Base-by-base conservation (phyloP, 2,113 vertebrate species). In the Lasiurus borealis region DNA sequence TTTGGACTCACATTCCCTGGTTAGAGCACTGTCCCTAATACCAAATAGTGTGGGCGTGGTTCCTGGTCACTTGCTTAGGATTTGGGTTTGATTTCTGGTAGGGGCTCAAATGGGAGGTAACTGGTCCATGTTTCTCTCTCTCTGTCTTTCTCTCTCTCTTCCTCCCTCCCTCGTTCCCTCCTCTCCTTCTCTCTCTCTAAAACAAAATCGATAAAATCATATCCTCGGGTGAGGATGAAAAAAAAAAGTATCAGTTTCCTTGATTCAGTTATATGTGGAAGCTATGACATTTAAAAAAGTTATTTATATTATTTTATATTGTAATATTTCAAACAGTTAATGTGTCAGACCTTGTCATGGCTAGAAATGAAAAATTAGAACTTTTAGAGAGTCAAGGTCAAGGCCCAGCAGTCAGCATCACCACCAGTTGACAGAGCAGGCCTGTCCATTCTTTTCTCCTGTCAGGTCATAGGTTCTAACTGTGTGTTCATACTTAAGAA, bases 401-500 rank as follows among this genome's bases (percentile, higher is more conserved):
- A 84, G 23, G 91, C 7, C 34, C 29, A 86, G 21, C 34, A 75
- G 36, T 87, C 31, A 72, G 68, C 94, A n/a, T 71, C 57, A 76
- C 83, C 69, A 69, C 64, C 27, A 89, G n/a, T 66, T 81, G 19
- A n/a, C 16, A 59, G 46, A n/a, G 1, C 13, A 89, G n/a, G 27
- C 46, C 31, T 89, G 75, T 91, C 16, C 19, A 40, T 89, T 21
- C 18, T 93, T 85, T 85, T 69, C n/a, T 88, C 19, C 25, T 90
- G 31, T 76, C 76, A 89, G 44, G 12, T 93, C 11, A 59, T 66
- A 64, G 27, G 19, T 80, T 95, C 34, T 89, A 80, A 91, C 44
- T 13, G 29, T 87, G 25, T 88, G 12, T 71, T 94, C 52, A 81
- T 59, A 73, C 64, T 90, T 88, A 21, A 88, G 34, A 76, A 95